These are phyloP conservation scores for Eulacestoma nigropectus DNA, from an alignment of 2,113 vertebrate genomes.

Conservation along the genomic window DNA sequence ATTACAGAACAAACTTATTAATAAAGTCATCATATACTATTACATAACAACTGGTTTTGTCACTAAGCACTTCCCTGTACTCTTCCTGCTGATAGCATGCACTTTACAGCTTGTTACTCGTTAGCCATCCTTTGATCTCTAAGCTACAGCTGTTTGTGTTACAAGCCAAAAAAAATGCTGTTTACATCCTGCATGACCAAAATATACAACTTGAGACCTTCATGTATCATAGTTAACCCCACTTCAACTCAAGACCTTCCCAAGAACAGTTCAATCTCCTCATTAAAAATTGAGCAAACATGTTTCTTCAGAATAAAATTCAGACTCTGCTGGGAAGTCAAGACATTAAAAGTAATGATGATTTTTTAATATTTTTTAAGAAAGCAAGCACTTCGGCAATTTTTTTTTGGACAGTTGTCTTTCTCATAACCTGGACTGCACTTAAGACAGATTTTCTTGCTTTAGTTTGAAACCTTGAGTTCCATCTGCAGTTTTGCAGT, in stretches of 20 bases:
- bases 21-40: neutral
- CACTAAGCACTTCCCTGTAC: neutral
- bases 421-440: neutral
- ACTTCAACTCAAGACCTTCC: neutral
- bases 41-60: neutral
- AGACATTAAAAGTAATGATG: neutral
- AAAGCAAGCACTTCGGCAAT: neutral
- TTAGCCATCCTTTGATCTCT: neutral
- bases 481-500: neutral
- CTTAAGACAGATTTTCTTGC: neutral
- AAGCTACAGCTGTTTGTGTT: neutral
- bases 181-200: neutral
- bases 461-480: neutral
- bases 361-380: neutral
- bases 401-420: neutral
- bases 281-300: neutral
- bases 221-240: neutral
- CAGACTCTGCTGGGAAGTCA: neutral
- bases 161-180: neutral
- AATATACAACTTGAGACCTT: neutral
- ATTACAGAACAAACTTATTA: neutral
- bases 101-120: neutral
- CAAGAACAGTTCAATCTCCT: neutral
- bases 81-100: neutral
- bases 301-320: neutral